phyloP scores from a whole-genome alignment of 1,140 invertebrate species.

The Papilio aristodemus region DNA sequence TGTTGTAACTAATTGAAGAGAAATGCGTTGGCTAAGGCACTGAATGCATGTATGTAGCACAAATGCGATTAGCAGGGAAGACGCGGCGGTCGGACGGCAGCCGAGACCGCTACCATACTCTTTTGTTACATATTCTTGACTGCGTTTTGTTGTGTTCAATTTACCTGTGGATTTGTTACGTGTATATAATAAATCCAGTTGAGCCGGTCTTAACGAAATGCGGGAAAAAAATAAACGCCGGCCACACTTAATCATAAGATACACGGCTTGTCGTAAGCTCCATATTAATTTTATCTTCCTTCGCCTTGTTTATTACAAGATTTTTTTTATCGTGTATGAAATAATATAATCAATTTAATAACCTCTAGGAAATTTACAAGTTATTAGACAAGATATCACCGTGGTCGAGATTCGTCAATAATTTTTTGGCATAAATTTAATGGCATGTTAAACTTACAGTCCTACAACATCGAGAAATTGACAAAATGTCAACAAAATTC shows the following conservation, averaged over 20 bases:
- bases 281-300: background rate
- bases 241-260: background rate
- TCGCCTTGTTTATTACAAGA: background rate
- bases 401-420: background rate
- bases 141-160: background rate
- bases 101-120: no score
- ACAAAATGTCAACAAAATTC: background rate
- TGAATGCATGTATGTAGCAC: no score
- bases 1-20: no score
- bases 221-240: background rate
- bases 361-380: background rate
- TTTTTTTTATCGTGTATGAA: background rate
- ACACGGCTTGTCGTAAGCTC: background rate
- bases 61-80: no score
- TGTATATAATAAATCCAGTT: conserved; percentile 19
- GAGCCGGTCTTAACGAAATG: background rate
- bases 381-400: background rate
- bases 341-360: background rate
- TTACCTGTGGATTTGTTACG: background rate
- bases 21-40: no score
- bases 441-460: no score
- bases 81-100: no score
- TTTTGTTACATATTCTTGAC: no score
- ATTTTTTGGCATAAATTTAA: no score
- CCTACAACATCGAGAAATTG: no score